Conservation (phyloP, 2,888 invertebrate species). For the Coenonympha arcania region DNA sequence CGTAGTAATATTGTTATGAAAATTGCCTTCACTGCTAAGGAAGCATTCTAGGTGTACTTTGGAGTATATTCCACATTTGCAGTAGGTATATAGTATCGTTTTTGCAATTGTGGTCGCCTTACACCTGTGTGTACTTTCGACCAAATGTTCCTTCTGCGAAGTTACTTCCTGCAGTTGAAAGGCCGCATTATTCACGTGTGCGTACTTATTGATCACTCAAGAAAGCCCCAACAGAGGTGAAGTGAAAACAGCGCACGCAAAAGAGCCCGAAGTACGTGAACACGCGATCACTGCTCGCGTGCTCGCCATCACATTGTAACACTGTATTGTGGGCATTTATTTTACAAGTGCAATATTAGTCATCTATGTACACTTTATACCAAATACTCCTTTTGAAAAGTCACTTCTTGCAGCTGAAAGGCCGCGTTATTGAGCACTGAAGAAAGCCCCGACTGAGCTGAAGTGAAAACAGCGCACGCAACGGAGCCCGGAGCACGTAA, state of each 20-base stretch:
- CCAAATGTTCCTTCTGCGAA: background rate
- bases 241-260: conserved; percentile 63
- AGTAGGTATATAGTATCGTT: too few relatives aligned
- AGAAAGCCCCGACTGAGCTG: conserved; percentile 47
- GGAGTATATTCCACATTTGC: too few relatives aligned
- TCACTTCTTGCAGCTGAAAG: conserved; percentile 16
- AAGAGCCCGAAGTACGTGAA: conserved; percentile 6
- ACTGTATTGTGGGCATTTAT: too few relatives aligned
- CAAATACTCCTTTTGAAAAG: background rate
- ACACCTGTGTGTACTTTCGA: too few relatives aligned
- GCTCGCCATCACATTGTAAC: too few relatives aligned
- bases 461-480: conserved; percentile 62
- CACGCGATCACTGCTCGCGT: background rate
- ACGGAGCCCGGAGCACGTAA: conserved; percentile 49
- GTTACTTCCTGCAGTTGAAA: conserved; percentile 16
- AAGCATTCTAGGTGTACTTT: too few relatives aligned
- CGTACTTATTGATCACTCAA: conserved; percentile 64
- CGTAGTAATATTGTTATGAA: too few relatives aligned
- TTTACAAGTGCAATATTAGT: too few relatives aligned
- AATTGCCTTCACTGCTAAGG: too few relatives aligned
- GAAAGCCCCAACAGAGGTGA: conserved; percentile 46
- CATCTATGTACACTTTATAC: too few relatives aligned
- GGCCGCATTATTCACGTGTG: conserved; percentile 33
- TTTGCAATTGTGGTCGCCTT: too few relatives aligned
- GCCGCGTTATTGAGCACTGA: conserved; percentile 57